These are phyloP conservation scores for Clepsis dumicolana DNA, from an alignment of 2,888 invertebrate genomes.

Conservation along the genomic window DNA sequence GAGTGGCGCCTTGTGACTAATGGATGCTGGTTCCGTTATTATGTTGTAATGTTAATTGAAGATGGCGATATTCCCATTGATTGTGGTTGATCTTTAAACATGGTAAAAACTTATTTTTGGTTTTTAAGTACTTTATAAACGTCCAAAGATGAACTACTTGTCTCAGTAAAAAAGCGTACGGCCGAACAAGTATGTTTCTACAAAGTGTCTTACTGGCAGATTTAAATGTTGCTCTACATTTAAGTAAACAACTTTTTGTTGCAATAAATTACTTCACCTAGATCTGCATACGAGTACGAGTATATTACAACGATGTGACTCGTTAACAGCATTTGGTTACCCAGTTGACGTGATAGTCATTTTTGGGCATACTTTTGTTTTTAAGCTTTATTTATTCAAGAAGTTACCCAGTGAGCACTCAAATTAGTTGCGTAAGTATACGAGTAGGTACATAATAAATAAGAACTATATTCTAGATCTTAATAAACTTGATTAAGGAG, in stretches of 20 bases:
- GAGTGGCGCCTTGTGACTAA: neutral
- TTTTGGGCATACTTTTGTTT: constrained; percentile 34
- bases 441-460: too few relatives aligned
- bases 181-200: neutral
- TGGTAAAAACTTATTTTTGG: neutral
- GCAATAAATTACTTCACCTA: neutral
- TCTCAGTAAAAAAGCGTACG: constrained; percentile 4
- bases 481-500: constrained; percentile 16
- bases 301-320: neutral
- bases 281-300: neutral
- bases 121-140: constrained; percentile 15
- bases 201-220: neutral
- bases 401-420: constrained; percentile 50
- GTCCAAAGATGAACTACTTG: constrained; percentile 7
- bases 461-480: constrained; percentile 12
- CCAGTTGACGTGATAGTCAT: neutral
- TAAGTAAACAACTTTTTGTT: neutral
- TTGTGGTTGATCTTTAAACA: constrained; percentile 7
- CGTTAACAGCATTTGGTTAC: neutral
- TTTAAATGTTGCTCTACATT: neutral
- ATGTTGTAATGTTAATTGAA: constrained; percentile 6
- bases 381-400: constrained; percentile 71
- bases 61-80: neutral
- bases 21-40: constrained; percentile 17
- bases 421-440: constrained; percentile 7